Percentiles rank a stretch among this genome's conserved stretches.
These are phyloP conservation scores for Watsonalla cultraria DNA, from an alignment of 2,888 invertebrate species.

Conservation along the genomic window DNA sequence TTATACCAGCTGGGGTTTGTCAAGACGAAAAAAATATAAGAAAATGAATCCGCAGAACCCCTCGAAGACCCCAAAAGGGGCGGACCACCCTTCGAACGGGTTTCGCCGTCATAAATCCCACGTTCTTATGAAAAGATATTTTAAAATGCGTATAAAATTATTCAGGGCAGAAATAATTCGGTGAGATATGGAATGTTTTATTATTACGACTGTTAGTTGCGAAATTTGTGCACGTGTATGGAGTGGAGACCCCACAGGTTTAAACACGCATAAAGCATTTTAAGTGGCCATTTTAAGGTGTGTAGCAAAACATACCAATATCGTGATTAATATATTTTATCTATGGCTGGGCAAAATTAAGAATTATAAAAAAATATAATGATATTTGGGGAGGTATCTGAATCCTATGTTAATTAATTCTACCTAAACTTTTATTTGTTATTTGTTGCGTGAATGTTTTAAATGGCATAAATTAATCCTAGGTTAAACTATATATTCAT, in stretches of 20 bases:
- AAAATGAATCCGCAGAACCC: slow-evolving; percentile 61
- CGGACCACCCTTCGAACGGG: slow-evolving; percentile 73
- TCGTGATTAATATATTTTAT: too few relatives aligned
- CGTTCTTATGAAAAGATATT: slow-evolving; percentile 73
- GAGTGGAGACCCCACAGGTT: background rate
- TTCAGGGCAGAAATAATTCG: slow-evolving; percentile 75
- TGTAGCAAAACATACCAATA: too few relatives aligned
- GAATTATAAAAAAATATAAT: too few relatives aligned
- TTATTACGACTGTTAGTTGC: slow-evolving; percentile 46
- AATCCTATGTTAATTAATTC: too few relatives aligned
- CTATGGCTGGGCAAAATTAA: too few relatives aligned
- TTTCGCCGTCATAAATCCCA: slow-evolving; percentile 73
- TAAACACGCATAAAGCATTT: slow-evolving; percentile 8
- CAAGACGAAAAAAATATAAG: slow-evolving; percentile 72
- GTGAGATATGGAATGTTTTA: slow-evolving; percentile 56
- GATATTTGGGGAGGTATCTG: too few relatives aligned
- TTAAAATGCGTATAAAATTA: slow-evolving; percentile 78
- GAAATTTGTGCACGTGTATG: slow-evolving; percentile 56
- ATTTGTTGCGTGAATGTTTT: too few relatives aligned
- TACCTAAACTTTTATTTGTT: too few relatives aligned
- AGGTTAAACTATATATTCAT: too few relatives aligned
- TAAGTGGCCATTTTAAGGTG: slow-evolving; percentile 7
- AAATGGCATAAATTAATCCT: too few relatives aligned
- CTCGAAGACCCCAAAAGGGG: slow-evolving; percentile 40
- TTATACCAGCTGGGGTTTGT: slow-evolving; percentile 74